Percentiles rank a stretch among this genome's conserved stretches.
phyloP scores from a whole-genome alignment of 2,888 invertebrate genomes.

The Drosophila neonasuta region DNA sequence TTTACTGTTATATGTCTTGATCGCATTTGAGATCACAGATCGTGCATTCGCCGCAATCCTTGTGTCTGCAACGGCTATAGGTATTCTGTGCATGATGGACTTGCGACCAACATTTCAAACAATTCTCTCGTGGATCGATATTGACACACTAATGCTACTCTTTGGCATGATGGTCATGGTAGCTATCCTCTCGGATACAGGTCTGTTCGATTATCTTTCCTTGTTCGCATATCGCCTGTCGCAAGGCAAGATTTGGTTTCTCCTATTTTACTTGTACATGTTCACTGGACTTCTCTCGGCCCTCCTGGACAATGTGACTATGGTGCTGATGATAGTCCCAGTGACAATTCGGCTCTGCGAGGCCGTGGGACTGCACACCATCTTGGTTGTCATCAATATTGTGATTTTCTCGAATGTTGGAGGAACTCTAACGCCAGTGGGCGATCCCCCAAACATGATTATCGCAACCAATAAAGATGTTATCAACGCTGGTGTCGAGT shows the following conservation, averaged over 20 bases:
- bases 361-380: constrained; percentile 91
- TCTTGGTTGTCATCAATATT: constrained; percentile 91
- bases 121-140: constrained; percentile 88
- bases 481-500: constrained; percentile 85
- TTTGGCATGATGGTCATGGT: constrained; percentile 92
- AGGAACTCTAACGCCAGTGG: constrained; percentile 93
- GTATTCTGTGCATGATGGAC: constrained; percentile 86
- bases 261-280: constrained; percentile 87
- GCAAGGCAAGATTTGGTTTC: constrained; percentile 87
- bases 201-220: constrained; percentile 89
- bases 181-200: constrained; percentile 88
- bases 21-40: constrained; percentile 89
- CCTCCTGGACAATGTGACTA: constrained; percentile 90
- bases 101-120: constrained; percentile 86
- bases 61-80: constrained; percentile 87
- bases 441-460: constrained; percentile 88
- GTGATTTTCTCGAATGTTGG: constrained; percentile 95
- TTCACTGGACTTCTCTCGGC: constrained; percentile 87
- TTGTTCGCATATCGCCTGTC: constrained; percentile 86
- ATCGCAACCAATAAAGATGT: constrained; percentile 74
- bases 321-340: constrained; percentile 88
- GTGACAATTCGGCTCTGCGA: constrained; percentile 91
- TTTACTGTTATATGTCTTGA: constrained; percentile 89
- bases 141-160: constrained; percentile 86
- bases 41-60: constrained; percentile 61